These are phyloP conservation scores for Oxystoma pomonae DNA, from an alignment of 2,888 invertebrate genomes.

Conservation along the genomic window DNA sequence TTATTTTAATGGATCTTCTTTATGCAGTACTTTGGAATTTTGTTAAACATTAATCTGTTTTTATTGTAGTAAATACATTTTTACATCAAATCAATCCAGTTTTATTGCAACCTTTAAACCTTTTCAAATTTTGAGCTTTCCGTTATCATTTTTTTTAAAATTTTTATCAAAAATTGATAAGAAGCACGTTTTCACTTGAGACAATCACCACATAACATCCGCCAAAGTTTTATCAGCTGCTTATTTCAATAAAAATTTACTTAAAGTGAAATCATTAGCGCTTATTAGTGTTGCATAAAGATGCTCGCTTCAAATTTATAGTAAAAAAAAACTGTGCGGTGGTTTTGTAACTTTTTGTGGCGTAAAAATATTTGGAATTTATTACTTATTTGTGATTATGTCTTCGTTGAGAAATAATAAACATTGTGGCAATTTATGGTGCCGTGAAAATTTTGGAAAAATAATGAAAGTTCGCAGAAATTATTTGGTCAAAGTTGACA, in stretches of 20 bases:
- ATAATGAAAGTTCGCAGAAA: background rate
- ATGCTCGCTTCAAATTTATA: background rate
- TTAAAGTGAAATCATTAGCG: background rate
- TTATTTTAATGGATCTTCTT: too few relatives aligned
- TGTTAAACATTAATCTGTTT: too few relatives aligned
- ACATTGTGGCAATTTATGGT: background rate
- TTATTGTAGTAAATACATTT: too few relatives aligned
- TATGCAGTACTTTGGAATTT: too few relatives aligned
- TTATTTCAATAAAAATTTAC: background rate
- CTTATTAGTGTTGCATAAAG: background rate
- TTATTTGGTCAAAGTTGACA: background rate
- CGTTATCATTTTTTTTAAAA: too few relatives aligned
- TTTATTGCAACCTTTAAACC: too few relatives aligned
- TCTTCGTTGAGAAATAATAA: background rate
- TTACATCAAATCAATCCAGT: too few relatives aligned
- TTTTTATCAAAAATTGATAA: too few relatives aligned
- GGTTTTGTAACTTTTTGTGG: too few relatives aligned
- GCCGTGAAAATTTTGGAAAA: background rate
- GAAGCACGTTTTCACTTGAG: background rate
- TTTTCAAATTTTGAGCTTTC: too few relatives aligned
- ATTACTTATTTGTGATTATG: background rate
- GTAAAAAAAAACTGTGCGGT: too few relatives aligned
- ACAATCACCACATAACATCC: background rate
- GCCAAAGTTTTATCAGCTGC: background rate
- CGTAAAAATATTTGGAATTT: too few relatives aligned